Percentiles rank a stretch among this genome's conserved stretches.
Conservation (phyloP, 2,113 vertebrate species). For the Sclerurus mexicanus region DNA sequence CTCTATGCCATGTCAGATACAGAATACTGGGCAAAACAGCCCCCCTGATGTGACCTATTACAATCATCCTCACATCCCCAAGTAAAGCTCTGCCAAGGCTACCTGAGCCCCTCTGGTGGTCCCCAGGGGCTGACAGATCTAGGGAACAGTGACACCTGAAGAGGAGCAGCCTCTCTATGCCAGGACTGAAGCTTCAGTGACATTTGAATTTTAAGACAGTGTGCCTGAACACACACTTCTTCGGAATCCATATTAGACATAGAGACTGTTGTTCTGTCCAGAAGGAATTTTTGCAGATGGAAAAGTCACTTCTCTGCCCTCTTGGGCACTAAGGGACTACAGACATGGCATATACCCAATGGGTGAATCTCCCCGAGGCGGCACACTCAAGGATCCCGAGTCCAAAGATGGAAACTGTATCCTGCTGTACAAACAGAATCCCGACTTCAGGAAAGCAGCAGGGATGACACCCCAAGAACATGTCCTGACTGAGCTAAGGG, state of each 20-base stretch:
- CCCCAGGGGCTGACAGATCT: neutral
- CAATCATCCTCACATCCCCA: neutral
- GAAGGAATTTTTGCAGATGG: neutral
- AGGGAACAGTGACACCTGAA: neutral
- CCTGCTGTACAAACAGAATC: neutral
- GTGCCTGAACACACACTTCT: neutral
- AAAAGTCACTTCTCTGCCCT: neutral
- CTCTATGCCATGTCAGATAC: neutral
- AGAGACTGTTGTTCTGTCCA: neutral
- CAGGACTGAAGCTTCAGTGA: neutral
- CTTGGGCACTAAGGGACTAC: neutral
- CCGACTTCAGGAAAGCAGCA: neutral
- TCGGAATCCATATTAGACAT: neutral
- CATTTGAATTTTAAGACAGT: neutral
- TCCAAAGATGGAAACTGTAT: neutral
- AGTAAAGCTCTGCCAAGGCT: neutral
- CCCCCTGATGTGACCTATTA: neutral
- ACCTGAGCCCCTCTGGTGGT: neutral
- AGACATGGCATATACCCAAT: neutral
- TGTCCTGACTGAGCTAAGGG: neutral
- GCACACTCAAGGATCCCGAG: neutral
- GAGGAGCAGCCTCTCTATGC: neutral
- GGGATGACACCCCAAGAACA: neutral
- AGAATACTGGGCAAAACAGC: neutral
- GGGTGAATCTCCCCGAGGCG: neutral